Evolutionary conservation across 30 jellyfish, hydroid and myxozoan species (phyloP), one percentile per base, ranked within the genome.

Genomic region (Cassiopea xamachana): DNA sequence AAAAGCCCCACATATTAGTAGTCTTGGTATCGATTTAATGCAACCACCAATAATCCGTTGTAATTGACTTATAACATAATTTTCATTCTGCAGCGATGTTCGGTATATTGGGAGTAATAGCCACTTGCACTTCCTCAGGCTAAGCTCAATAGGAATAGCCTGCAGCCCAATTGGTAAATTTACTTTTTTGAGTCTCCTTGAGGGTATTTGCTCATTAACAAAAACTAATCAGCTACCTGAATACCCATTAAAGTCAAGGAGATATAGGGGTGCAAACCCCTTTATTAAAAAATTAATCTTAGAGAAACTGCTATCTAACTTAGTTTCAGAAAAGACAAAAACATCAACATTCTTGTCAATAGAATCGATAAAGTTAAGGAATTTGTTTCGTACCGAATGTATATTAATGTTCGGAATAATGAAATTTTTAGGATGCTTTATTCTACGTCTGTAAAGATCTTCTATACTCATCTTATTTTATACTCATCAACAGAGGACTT

Each of bases 1-100:
- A 51, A 84, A 70, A 72, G 68, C 92, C 7, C 92, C 85, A 72
- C 68, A 48, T 46, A 84, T 49, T 14, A 69, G 48, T 62, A 84
- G 78, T 1, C 71, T 84, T 49, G 69, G 76, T 6, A 46, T 46
- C 46, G 48, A 44, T 10, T 14, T 0, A 16, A 44, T 7, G 0
- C 0, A 68, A 7, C 16, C 7, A 68, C 0, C 77, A 10, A 18
- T 18, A 8, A 68, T 16, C 46, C 77, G 13, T 68, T 14, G 7
- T 10, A 68, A 0, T 5, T 68, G 39, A 16, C n/a, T 44, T 5
- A 6, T 7, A 0, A 68, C 0, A 18, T 6, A 8, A 7, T 0
- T 18, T 67, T 84, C 78, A 48, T 51, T 72, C 71, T 84, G 92
- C 13, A 60, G 67, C 0, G 84, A 77, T 18, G 85, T 69, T 46